Base-by-base conservation (phyloP, 1,140 invertebrate genomes). In the Drosophila santomea region DNA sequence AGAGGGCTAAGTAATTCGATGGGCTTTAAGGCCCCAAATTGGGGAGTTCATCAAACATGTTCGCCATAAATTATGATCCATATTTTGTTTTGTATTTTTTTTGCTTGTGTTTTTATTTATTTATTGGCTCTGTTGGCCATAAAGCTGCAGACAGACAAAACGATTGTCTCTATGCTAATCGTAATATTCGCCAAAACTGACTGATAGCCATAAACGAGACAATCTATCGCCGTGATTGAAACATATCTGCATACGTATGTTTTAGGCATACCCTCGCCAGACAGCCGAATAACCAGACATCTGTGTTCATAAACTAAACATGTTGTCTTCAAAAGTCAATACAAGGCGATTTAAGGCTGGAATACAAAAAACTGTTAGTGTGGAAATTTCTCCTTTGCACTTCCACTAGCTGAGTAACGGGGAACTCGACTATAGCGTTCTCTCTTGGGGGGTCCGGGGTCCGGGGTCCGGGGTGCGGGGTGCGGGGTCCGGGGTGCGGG, bases 21-120 rank as follows among this genome's bases (percentile, higher is more conserved):
- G 11, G 57, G 55, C 23, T 75, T 79, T 75, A 79, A 79, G 72
- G 71, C 47, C 39, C 36, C 14, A 20, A 51, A 17, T 15, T 36
- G 17, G 39, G 41, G n/a, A 14, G 56, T 17, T 35, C 45, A 36
- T 32, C 69, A 36, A 63, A 44, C 17, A 45, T 20, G 47, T 75
- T 79, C 58, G 68, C 63, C 50, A 81, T 89, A 88, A 88, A 88
- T 89, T 88, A 88, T 88, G 72, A 80, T 55, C 54, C 38, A 75
- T 76, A 71, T 71, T 69, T 67, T 63, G 14, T 62, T 28, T 35
- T 28, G 15, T 61, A n/a, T 20, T 28, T 54, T 51, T 57, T 39
- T 2, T 3, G 43, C 20, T 25, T 43, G 36, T 32, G 17, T 63
- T 60, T 20, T 66, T 50, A 36, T 50, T 55, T 54, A 36, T 60